Conservation (phyloP, 2,888 invertebrate species). For the Siphlonurus alternatus region DNA sequence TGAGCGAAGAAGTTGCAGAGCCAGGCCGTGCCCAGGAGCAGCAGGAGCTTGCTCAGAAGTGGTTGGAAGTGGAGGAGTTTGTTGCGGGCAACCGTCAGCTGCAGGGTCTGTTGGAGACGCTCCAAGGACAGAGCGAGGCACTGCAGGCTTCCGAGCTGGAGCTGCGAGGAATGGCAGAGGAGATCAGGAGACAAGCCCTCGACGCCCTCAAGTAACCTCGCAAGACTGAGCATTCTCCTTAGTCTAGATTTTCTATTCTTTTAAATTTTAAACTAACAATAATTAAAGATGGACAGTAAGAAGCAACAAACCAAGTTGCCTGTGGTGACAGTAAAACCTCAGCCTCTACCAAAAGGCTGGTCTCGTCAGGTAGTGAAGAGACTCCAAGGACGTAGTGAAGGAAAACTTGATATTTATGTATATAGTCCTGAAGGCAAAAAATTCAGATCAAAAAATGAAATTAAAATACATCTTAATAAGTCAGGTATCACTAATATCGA, state of each 20-base stretch:
- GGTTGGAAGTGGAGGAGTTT: slow-evolving; percentile 19
- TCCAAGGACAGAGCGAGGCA: slow-evolving; percentile 20
- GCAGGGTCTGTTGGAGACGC: slow-evolving; percentile 19
- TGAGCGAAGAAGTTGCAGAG: background rate
- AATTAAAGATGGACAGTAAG: background rate
- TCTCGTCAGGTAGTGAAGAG: background rate
- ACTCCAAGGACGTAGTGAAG: background rate
- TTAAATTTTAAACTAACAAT: no score
- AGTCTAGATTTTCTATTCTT: no score
- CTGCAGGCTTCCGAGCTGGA: slow-evolving; percentile 21
- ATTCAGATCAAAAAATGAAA: background rate
- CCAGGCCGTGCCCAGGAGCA: background rate
- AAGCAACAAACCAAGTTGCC: background rate
- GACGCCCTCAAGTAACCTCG: slow-evolving; percentile 21
- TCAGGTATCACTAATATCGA: background rate
- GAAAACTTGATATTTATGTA: background rate
- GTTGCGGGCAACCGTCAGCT: slow-evolving; percentile 22
- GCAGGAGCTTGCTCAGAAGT: slow-evolving; percentile 16
- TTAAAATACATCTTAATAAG: background rate
- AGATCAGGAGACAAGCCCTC: slow-evolving; percentile 25
- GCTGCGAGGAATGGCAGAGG: slow-evolving; percentile 24
- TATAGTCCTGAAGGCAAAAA: background rate
- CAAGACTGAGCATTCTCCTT: background rate
- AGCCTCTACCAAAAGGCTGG: background rate
- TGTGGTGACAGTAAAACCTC: no score